Base-by-base conservation (phyloP, 2,888 invertebrate species). In the Epistrophe grossulariae region DNA sequence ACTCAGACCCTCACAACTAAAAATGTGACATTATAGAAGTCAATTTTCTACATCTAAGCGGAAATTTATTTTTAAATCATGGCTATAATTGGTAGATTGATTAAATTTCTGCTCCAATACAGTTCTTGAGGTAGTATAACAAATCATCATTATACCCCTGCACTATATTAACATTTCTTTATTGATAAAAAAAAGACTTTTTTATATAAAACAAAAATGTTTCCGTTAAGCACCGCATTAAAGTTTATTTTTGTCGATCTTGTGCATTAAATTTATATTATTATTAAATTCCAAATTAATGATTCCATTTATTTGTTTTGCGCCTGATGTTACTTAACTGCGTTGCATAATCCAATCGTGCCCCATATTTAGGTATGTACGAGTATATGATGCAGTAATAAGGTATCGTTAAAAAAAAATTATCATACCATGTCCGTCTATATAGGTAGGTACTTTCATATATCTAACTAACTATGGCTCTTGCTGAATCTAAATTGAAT, bases 391-490 rank as follows among this genome's bases (percentile, higher is more conserved):
- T 76, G 45, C 74, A 74, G 62, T 79, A 87, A 82, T 79, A 73
- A 87, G 79, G 82, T 83, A 83, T 83, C 79, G 83, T 83, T 79
- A 72, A 83, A 68, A 71, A 68, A 71, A 76, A 72, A 87, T 79
- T 87, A 83, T 71, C 83, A 87, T 79, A 79, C 71, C 66, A 74
- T 79, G 72, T 66, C 83, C 66, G 76, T 79, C 24, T 24, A 24
- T 24, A 24, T 24, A 24, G 24, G 24, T 24, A 24, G 2, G 64
- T 31, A 57, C 57, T 52, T 59, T 66, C 17, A 28, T n/a, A n/a
- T n/a, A 24, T 2, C 2, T 31, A 17, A 11, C n/a, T 13, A 62
- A 48, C 28, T 76, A 70, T 74, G 79, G 71, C 76, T 72, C 72
- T 62, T 79, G 57, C 76, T 66, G 19, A 81, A 77, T 35, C n/a